Evolutionary conservation across 2,888 invertebrate species (phyloP).

Genomic region (Napeogenes sylphis): DNA sequence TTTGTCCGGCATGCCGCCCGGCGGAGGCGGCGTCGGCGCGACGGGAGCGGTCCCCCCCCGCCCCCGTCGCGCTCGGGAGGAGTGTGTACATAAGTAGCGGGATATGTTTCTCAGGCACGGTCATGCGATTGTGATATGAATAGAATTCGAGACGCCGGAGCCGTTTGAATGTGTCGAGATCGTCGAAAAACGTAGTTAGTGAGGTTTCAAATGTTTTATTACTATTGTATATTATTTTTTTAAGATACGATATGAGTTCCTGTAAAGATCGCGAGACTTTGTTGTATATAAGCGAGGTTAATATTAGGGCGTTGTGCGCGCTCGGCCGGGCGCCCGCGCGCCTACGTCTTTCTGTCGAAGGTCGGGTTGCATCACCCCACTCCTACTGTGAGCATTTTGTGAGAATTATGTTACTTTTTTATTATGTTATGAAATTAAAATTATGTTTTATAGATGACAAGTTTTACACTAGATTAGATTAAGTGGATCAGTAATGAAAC

Average conservation of each 20-base stretch:
- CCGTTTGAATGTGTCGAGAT: slow-evolving; percentile 72
- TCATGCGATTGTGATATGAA: slow-evolving; percentile 77
- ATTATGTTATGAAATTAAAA: slow-evolving; percentile 58
- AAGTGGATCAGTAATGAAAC: slow-evolving; percentile 76
- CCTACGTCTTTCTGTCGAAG: slow-evolving; percentile 35
- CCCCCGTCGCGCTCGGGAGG: slow-evolving; percentile 48
- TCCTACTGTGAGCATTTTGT: slow-evolving; percentile 76
- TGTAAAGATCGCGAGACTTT: slow-evolving; percentile 62
- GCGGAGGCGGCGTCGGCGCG: slow-evolving; percentile 46
- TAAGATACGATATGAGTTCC: slow-evolving; percentile 78
- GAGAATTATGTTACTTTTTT: slow-evolving; percentile 76
- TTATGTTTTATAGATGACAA: slow-evolving; percentile 69
- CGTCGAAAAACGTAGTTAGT: slow-evolving; percentile 75
- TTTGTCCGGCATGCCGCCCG: slow-evolving; percentile 52
- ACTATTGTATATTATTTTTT: slow-evolving; percentile 74
- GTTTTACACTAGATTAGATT: slow-evolving; percentile 77
- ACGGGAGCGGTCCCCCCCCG: slow-evolving; percentile 28
- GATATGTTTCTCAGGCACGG: slow-evolving; percentile 75
- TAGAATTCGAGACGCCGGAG: slow-evolving; percentile 75
- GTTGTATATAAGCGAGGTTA: slow-evolving; percentile 74
- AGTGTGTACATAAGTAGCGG: slow-evolving; percentile 77
- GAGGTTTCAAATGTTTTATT: slow-evolving; percentile 78
- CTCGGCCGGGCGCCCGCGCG: slow-evolving; percentile 26
- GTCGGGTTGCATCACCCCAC: slow-evolving; percentile 60
- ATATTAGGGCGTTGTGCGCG: slow-evolving; percentile 45